Evolutionary conservation across 2,113 vertebrate genomes (phyloP), one percentile per base, ranked within the genome.

Genomic region (Chinchilla lanigera): DNA sequence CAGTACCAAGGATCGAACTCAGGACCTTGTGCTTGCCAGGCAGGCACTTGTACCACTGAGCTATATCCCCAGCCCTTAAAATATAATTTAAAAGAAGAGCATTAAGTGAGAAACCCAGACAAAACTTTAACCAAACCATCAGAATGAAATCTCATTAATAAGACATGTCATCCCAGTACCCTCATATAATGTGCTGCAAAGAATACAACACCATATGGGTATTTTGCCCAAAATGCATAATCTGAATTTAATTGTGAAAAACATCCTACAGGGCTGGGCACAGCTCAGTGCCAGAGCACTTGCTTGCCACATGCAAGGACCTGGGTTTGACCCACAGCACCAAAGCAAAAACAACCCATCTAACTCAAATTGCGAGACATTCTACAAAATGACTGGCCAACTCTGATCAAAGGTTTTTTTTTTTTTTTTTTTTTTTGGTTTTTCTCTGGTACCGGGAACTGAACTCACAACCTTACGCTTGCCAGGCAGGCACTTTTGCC

Each of bases 1-100:
- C n/a, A n/a, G n/a, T n/a, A n/a, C n/a, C n/a, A n/a, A n/a, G n/a
- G n/a, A n/a, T n/a, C n/a, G n/a, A n/a, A n/a, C n/a, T n/a, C n/a
- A n/a, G n/a, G n/a, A n/a, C n/a, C n/a, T n/a, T n/a, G n/a, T n/a
- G n/a, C n/a, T n/a, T n/a, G n/a, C n/a, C n/a, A n/a, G n/a, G n/a
- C n/a, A n/a, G n/a, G n/a, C n/a, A n/a, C n/a, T n/a, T n/a, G n/a
- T n/a, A n/a, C n/a, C n/a, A n/a, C n/a, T n/a, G n/a, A n/a, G n/a
- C n/a, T n/a, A n/a, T n/a, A n/a, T n/a, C n/a, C n/a, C n/a, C n/a
- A n/a, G n/a, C n/a, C n/a, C n/a, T n/a, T n/a, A n/a, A n/a, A 50
- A 50, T 50, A 86, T 61, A 81, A 82, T 63, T 91, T 87, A 44
- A 77, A 93, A 93, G 16, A 80, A 80, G 56, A 96, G 58, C 60